Base-by-base conservation (phyloP, 2,888 invertebrate species). In the Petrolisthes manimaculis region DNA sequence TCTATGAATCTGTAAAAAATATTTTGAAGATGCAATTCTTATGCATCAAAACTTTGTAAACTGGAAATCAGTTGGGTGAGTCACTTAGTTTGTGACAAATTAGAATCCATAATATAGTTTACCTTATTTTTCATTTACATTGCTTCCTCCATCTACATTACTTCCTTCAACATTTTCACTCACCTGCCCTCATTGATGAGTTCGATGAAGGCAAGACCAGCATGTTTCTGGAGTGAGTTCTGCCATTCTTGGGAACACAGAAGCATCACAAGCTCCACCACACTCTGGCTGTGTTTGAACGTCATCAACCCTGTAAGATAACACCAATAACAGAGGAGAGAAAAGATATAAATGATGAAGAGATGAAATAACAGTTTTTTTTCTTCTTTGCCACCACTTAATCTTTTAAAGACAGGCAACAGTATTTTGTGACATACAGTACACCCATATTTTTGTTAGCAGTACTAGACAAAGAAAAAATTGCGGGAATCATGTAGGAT, bases 191-290 rank as follows among this genome's bases (percentile, higher is more conserved):
- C 99, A 93, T 99, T 99, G 92, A 99, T 99, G 79, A 99, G 95
- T 93, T 99, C 99, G 92, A 99, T 99, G 94, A 99, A 99, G 4
- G 99, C 99, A 54, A 99, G 95, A 0, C 99, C 99, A 0, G 99
- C 99, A 93, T 99, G 99, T 94, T 99, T 99, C 94, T 99, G 99
- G 83, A 99, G 94, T 0, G 99, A 99, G 94, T 99, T 99, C 94
- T 99, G 99, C 99, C 99, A 99, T 94, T 99, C 99, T 94, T 99
- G 99, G 0, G 99, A 99, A 94, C 99, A 99, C 86, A 99, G 94
- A 92, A 99, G 94, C 99, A 99, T 99, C 89, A 99, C 99, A 91
- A 99, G 94, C 93, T 99, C 99, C 71, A 99, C 99, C 0, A 99
- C 99, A 0, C 98, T 99, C 82, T 97, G 98, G 92, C 97, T 98